Base-by-base conservation (phyloP, 2,888 invertebrate species). In the Anoplius nigerrimus region DNA sequence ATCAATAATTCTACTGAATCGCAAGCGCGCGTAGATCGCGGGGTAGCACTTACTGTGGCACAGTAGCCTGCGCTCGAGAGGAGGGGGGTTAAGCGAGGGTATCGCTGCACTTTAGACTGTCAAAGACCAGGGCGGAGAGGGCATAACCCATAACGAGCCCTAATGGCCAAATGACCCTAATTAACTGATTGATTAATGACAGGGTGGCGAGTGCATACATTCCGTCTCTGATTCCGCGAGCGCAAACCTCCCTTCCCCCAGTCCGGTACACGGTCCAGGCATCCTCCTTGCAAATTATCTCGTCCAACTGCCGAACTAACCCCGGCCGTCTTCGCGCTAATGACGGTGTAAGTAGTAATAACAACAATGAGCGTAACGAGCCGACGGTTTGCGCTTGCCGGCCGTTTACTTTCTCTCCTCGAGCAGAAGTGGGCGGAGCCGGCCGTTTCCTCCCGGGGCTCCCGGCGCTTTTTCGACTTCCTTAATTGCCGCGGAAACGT, bases 181-280 rank as follows among this genome's bases (percentile, higher is more conserved):
- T 82, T 78, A 76, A 75, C 73, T 68, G 79, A 82, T 80, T 81
- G 79, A 77, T 78, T 78, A 79, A 79, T 82, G 73, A 81, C 82
- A 82, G 73, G 72, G 71, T 64, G 53, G 43, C 15, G 16, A 27
- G 42, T 54, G 56, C 48, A 56, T 42, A 63, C 59, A 34, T 57
- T 34, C 34, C 34, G 69, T 63, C 74, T 67, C 59, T 72, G 63
- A 75, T 72, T 80, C n/a, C 27, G 43, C 64, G 51, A 53, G 67
- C 67, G 61, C 60, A 48, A 62, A 60, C 43, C 48, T 46, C 46
- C 3, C 54, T 21, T 34, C 21, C 18, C 58, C 56, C 4, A 3
- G 6, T 34, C 67, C 42, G 21, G 46, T 18, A 42, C 27, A 42
- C 20, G 18, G 24, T 58, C 34, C 22, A 43, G 53, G 64, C n/a